Base-by-base conservation (phyloP, 2,113 vertebrate species). In the Echinops telfairi region DNA sequence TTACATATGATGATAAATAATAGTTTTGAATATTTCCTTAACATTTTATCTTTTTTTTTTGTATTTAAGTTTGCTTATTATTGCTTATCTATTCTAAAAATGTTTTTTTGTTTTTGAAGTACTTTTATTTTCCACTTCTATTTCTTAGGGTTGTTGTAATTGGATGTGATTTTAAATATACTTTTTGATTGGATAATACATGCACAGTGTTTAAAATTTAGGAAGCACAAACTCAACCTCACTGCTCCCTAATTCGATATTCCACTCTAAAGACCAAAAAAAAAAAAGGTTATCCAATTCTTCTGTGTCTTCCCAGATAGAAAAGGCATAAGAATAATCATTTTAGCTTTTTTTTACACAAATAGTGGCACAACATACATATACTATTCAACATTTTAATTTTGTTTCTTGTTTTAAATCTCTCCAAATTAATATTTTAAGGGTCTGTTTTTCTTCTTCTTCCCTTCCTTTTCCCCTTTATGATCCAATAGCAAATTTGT, bases 81-180 rank as follows among this genome's bases (percentile, higher is more conserved):
- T 90, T 47, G 40, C 20, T 68, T 70, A 92, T 83, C 22, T 93
- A 78, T 17, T 53, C 36, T 71, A 53, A 53, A 95, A 92, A 57
- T 80, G 7, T 40, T 25, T 60, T 6, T 47, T 82, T 43, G 22
- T 86, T 70, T 95, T 16, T 79, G 70, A 22, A 15, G 33, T 36
- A n/a, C 33, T 86, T 95, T 93, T 58, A 90, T 36, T 93, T 96
- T 90, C 64, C 58, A 87, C 76, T 88, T 71, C 12, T 2, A 73
- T 81, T 90, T 81, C 71, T 86, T 10, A 5, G 77, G 10, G 1
- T 91, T 2, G 16, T 53, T 80, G 29, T 31, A 90, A 75, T 80
- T 53, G 87, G 58, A 83, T 83, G 58, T 60, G 16, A 86, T 75
- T 93, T 89, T 93, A 33, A 60, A 58, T 86, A 91, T 73, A 78